Conservation (phyloP, 2,888 invertebrate species). For the Drosophila cyrtoloma region DNA sequence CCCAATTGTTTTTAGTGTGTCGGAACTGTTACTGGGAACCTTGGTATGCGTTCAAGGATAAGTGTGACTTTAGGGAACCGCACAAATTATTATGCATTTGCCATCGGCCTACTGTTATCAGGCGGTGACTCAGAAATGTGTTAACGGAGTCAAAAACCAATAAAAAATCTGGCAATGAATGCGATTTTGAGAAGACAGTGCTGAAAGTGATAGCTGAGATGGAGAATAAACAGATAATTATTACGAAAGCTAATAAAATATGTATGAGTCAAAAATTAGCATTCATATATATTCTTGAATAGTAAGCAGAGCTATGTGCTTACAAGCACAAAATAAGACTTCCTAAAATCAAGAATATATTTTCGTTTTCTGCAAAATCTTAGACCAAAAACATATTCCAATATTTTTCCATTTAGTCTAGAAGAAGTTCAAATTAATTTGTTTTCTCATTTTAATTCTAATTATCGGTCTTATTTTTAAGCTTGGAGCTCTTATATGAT, state of each 20-base stretch:
- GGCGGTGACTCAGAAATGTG: constrained; percentile 18
- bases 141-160: constrained; percentile 17
- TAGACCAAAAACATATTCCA: neutral
- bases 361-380: neutral
- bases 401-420: neutral
- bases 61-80: constrained; percentile 62
- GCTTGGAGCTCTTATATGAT: neutral
- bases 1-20: neutral
- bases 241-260: neutral
- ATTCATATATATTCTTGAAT: neutral
- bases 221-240: neutral
- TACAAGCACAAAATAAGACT: neutral
- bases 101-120: constrained; percentile 47
- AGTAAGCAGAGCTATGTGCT: neutral
- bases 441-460: neutral
- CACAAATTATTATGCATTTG: constrained; percentile 59
- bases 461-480: neutral
- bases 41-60: constrained; percentile 67
- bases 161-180: constrained; percentile 23
- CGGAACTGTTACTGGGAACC: constrained; percentile 20
- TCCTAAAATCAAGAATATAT: neutral
- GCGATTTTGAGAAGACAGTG: neutral
- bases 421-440: neutral
- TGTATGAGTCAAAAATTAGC: neutral
- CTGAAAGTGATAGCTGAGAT: constrained; percentile 15